These are phyloP conservation scores for Eumeta japonica DNA, from an alignment of 1,140 invertebrate species.

Conservation along the genomic window DNA sequence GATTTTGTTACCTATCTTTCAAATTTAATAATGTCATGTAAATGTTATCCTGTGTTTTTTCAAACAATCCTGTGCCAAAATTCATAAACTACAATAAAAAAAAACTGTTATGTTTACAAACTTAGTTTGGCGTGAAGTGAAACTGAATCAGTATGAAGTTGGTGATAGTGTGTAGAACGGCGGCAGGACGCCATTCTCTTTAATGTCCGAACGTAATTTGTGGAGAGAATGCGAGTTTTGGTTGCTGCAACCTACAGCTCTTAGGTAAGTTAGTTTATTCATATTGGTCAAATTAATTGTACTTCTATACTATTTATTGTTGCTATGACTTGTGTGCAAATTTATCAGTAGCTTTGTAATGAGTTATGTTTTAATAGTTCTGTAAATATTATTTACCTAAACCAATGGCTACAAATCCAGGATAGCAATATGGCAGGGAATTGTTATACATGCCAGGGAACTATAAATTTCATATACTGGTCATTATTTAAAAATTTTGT, in stretches of 20 bases:
- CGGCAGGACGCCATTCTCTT: conserved; percentile 8
- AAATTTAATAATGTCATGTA: conserved; percentile 8
- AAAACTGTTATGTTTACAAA: conserved; percentile 10
- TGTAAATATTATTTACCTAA: conserved; percentile 10
- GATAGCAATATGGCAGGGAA: conserved; percentile 6
- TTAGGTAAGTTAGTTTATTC: conserved; percentile 3
- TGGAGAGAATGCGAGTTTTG: conserved; percentile 8
- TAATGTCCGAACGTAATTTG: conserved; percentile 2
- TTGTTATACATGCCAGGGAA: conserved; percentile 10
- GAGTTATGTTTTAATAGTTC: conserved; percentile 4
- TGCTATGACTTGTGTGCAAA: conserved; percentile 8
- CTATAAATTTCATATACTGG: conserved; percentile 8
- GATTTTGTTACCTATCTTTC: conserved; percentile 6
- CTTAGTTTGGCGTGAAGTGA: conserved; percentile 5
- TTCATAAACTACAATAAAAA: conserved; percentile 10
- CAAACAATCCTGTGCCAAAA: conserved; percentile 12
- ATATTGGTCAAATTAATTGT: conserved; percentile 1
- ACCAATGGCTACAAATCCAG: conserved; percentile 6
- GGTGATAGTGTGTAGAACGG: conserved; percentile 4
- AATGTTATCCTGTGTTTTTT: conserved; percentile 8
- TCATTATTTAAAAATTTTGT: conserved; percentile 13
- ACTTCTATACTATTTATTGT: conserved; percentile 7
- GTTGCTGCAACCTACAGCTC: conserved; percentile 6
- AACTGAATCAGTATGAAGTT: conserved; percentile 10
- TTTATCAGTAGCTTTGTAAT: conserved; percentile 8